Percentiles rank a stretch among this genome's conserved stretches.
phyloP scores from a whole-genome alignment of 2,797 vertebrate genomes.

The Rallus crepitans region DNA sequence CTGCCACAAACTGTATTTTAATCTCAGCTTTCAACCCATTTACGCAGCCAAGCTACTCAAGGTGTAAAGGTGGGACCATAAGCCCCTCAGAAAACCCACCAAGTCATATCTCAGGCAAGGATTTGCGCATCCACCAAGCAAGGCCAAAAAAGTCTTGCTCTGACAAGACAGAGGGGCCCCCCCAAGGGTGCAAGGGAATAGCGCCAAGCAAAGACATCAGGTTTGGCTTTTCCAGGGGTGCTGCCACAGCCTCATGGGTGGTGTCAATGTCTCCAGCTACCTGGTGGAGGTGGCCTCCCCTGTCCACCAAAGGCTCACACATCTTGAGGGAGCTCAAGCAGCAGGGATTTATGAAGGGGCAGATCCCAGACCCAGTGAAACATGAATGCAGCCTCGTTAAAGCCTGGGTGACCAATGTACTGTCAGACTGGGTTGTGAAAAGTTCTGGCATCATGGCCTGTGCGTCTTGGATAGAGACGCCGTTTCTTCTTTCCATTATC shows the following conservation, averaged over 20 bases:
- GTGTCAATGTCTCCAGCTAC: not conserved
- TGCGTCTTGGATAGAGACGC: not conserved
- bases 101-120: not conserved
- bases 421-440: not conserved
- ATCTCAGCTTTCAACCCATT: not conserved
- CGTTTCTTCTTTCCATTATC: not conserved
- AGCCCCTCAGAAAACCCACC: not conserved
- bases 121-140: rapidly evolving
- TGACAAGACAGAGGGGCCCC: rapidly evolving
- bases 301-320: rapidly evolving
- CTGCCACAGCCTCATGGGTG: not conserved
- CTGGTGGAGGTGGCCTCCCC: too few relatives aligned
- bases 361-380: not conserved
- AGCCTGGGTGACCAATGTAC: rapidly evolving
- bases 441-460: not conserved
- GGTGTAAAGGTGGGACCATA: not conserved
- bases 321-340: rapidly evolving
- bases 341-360: rapidly evolving
- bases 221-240: not conserved
- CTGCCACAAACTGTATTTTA: not conserved
- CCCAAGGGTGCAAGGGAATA: rapidly evolving
- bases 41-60: not conserved
- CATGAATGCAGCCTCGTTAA: rapidly evolving
- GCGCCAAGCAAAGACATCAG: rapidly evolving
- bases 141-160: not conserved